Percentiles rank a stretch among this genome's conserved stretches.
Evolutionary conservation across 2,888 invertebrate species (phyloP).

Genomic region (Nebria brevicollis): DNA sequence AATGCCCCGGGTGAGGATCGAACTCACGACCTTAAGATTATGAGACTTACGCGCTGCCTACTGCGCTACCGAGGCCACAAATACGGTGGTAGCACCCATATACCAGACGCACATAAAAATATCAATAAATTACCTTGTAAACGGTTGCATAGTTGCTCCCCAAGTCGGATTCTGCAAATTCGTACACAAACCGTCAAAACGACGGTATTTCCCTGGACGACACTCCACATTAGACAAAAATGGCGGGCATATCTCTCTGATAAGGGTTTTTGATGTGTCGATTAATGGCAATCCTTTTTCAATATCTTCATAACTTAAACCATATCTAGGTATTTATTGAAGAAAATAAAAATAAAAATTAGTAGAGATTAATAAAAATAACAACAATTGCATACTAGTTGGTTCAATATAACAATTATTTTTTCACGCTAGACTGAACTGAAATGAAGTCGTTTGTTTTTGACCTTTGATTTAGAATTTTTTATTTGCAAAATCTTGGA

Average conservation of each 20-base stretch:
- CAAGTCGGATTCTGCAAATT: conserved; percentile 89
- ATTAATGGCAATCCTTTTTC: conserved; percentile 87
- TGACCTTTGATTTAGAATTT: neutral
- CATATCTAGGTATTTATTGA: conserved; percentile 74
- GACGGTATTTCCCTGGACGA: conserved; percentile 86
- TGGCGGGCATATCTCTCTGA: conserved; percentile 87
- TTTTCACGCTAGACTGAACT: neutral
- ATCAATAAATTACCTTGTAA: conserved; percentile 72
- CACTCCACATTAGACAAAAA: conserved; percentile 89
- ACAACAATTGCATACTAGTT: neutral
- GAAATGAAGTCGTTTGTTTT: neutral
- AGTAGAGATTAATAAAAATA: neutral
- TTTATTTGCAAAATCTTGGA: neutral
- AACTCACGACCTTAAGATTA: conserved; percentile 96
- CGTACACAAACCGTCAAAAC: conserved; percentile 89
- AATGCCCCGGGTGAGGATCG: conserved; percentile 91
- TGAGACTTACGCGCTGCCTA: conserved; percentile 92
- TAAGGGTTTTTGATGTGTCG: conserved; percentile 87
- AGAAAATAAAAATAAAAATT: conserved; percentile 21
- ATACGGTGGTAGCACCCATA: neutral
- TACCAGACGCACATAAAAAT: neutral
- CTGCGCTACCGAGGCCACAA: conserved; percentile 79
- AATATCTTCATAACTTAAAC: conserved; percentile 84
- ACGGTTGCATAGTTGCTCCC: conserved; percentile 87
- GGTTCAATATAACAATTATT: neutral